Evolutionary conservation across 2,888 invertebrate genomes (phyloP).

Genomic region (Theodoxus fluviatilis): DNA sequence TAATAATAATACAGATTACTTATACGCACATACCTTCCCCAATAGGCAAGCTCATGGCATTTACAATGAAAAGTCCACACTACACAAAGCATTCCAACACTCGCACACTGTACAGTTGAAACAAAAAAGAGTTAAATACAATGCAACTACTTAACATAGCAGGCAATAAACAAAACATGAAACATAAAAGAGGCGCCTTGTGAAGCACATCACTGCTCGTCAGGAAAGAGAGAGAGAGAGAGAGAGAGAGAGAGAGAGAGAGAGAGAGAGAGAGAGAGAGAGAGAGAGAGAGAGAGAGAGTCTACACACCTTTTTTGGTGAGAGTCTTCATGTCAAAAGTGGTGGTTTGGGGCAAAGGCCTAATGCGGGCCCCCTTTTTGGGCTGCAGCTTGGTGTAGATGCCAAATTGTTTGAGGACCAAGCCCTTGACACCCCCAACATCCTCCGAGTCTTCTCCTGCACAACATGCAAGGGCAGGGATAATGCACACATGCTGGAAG

Average conservation of each 20-base stretch:
- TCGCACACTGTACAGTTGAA: no score
- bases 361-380: constrained; percentile 46
- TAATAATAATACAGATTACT: no score
- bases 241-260: not conserved
- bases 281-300: no score
- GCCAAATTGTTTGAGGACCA: constrained; percentile 50
- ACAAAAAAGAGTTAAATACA: no score
- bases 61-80: no score
- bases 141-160: no score
- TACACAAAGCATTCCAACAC: no score
- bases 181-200: no score
- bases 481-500: no score
- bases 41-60: no score
- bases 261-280: not conserved
- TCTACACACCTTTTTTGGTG: constrained; percentile 19
- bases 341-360: constrained; percentile 53
- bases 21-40: no score
- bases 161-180: no score
- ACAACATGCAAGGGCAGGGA: constrained; percentile 1
- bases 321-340: constrained; percentile 34
- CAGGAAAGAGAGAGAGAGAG: not conserved
- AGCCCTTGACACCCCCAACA: constrained; percentile 56
- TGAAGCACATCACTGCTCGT: not conserved
- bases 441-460: constrained; percentile 57
- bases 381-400: constrained; percentile 53